Evolutionary conservation across 2,113 vertebrate genomes (phyloP).

Genomic region (Platysteira castanea): DNA sequence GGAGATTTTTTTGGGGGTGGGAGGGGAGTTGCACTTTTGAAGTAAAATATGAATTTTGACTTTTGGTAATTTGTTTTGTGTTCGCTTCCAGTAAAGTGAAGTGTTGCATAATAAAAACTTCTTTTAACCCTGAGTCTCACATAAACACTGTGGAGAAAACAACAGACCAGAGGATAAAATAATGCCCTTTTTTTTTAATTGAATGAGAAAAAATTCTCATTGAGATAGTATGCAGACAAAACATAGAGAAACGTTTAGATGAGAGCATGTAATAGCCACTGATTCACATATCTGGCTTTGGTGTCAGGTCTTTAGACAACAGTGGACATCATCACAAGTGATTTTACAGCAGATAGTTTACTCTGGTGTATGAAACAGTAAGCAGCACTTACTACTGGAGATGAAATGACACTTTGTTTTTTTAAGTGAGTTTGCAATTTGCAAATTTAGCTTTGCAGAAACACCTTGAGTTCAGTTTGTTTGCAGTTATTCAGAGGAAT

Average conservation of each 20-base stretch:
- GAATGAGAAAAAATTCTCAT: not conserved
- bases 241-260: not conserved
- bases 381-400: not conserved
- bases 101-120: not conserved
- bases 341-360: not conserved
- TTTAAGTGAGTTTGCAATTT: not conserved
- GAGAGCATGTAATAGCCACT: not conserved
- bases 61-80: not conserved
- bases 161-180: not conserved
- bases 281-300: not conserved
- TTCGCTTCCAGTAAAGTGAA: not conserved
- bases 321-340: not conserved
- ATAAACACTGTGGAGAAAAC: not conserved
- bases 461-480: not conserved
- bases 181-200: not conserved
- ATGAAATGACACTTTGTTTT: not conserved
- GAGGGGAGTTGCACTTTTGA: not conserved
- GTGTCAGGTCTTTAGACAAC: not conserved
- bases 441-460: not conserved
- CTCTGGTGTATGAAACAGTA: not conserved
- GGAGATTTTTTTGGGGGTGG: rapidly evolving
- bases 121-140: not conserved
- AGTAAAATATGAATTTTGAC: not conserved
- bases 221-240: not conserved
- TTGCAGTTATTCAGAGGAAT: not conserved